phyloP scores from a whole-genome alignment of 2,113 vertebrate species.

The Anarrhichthys ocellatus region DNA sequence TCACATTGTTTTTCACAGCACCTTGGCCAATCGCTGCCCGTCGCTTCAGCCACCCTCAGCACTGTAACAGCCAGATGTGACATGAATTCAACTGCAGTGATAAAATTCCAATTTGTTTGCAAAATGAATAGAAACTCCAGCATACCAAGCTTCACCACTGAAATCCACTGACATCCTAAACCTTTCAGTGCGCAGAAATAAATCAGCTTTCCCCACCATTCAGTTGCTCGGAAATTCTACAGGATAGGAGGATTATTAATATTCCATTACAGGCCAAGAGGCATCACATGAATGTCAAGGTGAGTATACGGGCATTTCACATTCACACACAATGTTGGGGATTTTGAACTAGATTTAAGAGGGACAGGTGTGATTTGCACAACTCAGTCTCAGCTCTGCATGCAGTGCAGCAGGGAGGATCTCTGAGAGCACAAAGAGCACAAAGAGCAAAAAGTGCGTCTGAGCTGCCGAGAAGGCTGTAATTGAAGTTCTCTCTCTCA shows the following conservation, averaged over 20 bases:
- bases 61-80: constrained; percentile 15
- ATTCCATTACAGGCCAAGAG: constrained; percentile 18
- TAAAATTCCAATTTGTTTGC: constrained; percentile 41
- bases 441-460: constrained; percentile 10
- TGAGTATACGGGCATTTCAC: constrained; percentile 20
- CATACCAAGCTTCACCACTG: not conserved
- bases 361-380: constrained; percentile 1
- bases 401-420: constrained; percentile 10
- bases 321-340: not conserved
- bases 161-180: constrained; percentile 19
- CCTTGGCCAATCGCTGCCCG: not conserved
- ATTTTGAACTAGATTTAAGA: constrained; percentile 27
- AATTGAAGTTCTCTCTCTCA: constrained; percentile 19
- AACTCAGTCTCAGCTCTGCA: not conserved
- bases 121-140: constrained; percentile 19
- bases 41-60: not conserved
- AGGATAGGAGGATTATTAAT: constrained; percentile 23
- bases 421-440: constrained; percentile 4
- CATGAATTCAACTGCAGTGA: constrained; percentile 16
- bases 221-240: constrained; percentile 25
- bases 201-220: not conserved
- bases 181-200: not conserved
- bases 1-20: not conserved
- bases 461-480: constrained; percentile 21
- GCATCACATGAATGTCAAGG: constrained; percentile 36